Base-by-base conservation (phyloP, 2,113 vertebrate genomes). In the Albula glossodonta region DNA sequence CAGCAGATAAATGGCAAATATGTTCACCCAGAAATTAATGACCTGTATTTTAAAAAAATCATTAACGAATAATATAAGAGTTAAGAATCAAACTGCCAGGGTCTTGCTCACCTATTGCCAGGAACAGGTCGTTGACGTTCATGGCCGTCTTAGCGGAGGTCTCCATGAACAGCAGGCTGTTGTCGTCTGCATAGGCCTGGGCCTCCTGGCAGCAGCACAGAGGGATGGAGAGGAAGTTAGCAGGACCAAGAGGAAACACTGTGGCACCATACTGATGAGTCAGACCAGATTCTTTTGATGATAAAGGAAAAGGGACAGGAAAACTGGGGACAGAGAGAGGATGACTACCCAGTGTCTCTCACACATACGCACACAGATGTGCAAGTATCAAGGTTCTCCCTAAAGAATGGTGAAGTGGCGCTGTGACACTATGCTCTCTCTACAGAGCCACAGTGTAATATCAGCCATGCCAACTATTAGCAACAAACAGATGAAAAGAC, bases 81-180 rank as follows among this genome's bases (percentile, higher is more conserved):
- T 31, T 7, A 74, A 31, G 4, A 74, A 22, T 74, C 66, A 74
- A 10, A 74, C 25, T 25, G n/a, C n/a, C 9, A 17, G 15, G 41
- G 10, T 48, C 5, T 57, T 31, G 22, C 93, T 96, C 93, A 96
- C 96, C 96, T 85, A 96, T 96, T 89, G 96, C 95, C 92, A 96
- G 89, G 92, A 96, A 96, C 91, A 96, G 94, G 82, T 96, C 96
- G 1, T 96, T 95, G 51, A 96, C 96, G 78, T 96, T 96, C 96
- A 96, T 96, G 15, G 96, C 96, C 1, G 96, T 96, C 93, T 96
- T 96, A 88, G 96, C 96, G 5, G 96, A 96, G 1, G 96, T 96
- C 93, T 96, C 96, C 96, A 96, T 96, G 91, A 96, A 96, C 90
- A 96, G 90, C 25, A 96, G 91, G 88, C 96, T 96, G 93, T 96